Conservation (phyloP, 30 jellyfish, hydroid and myxozoan genomes). For the Turritopsis dohrnii region DNA sequence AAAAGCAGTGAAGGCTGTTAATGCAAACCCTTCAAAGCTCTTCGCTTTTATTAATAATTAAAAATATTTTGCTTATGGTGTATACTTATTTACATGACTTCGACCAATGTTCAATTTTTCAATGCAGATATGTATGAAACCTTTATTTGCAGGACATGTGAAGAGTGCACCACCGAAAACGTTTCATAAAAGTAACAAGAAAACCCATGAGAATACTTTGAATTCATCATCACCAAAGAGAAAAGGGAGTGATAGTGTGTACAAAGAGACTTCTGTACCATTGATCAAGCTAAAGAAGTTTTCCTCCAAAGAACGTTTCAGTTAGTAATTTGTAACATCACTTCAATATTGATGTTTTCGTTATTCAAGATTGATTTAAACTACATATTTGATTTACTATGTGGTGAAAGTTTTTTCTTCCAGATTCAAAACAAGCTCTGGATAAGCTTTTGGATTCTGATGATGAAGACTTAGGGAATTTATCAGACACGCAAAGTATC, state of each 20-base stretch:
- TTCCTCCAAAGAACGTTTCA: background rate
- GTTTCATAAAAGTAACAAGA: background rate
- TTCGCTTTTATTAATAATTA: too few species aligned
- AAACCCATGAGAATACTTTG: background rate
- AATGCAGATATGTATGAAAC: background rate
- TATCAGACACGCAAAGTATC: background rate
- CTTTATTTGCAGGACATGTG: background rate
- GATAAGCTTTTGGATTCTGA: conserved; percentile 12
- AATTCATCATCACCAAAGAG: conserved; percentile 17
- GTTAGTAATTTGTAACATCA: background rate
- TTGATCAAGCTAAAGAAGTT: background rate
- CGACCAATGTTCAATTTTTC: too few species aligned
- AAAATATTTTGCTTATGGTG: too few species aligned
- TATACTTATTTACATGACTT: too few species aligned
- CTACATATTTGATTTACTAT: too few species aligned
- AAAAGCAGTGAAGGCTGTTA: too few species aligned
- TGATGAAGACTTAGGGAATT: conserved; percentile 11
- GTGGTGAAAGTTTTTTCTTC: background rate
- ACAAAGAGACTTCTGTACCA: background rate
- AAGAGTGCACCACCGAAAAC: background rate
- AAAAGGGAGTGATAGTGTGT: conserved; percentile 19
- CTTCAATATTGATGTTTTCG: background rate
- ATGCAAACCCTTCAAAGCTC: too few species aligned
- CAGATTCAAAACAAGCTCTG: conserved; percentile 18
- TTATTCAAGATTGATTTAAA: too few species aligned